Conservation (phyloP, 2,113 vertebrate species). For the Uropsilus gracilis region DNA sequence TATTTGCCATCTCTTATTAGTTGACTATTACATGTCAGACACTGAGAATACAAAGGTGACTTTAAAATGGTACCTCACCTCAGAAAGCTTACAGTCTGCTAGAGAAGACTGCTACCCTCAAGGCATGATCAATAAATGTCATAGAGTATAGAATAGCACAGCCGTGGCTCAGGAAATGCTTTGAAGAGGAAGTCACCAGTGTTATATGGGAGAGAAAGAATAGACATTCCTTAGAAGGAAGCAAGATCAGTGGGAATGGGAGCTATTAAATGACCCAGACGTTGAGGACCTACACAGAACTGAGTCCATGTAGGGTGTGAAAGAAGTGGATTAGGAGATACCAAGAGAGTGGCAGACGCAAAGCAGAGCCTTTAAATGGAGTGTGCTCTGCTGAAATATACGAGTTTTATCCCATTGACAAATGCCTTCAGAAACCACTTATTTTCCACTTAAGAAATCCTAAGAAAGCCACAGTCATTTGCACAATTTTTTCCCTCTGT, state of each 20-base stretch:
- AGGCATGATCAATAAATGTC: neutral
- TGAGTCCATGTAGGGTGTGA: accelerated
- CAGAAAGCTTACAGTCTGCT: neutral
- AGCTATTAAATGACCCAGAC: too few relatives aligned
- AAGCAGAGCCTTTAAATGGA: neutral
- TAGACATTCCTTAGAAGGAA: neutral
- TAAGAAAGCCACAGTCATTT: neutral
- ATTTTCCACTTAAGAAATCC: neutral
- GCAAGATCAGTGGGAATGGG: neutral
- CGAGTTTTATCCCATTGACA: neutral
- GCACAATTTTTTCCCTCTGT: neutral
- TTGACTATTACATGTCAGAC: neutral
- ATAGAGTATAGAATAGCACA: neutral
- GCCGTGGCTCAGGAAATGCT: neutral
- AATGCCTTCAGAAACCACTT: neutral
- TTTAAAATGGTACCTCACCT: neutral
- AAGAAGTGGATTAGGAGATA: neutral
- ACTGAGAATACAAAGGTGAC: neutral
- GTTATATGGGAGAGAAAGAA: neutral
- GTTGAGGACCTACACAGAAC: too few relatives aligned
- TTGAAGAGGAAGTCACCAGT: neutral
- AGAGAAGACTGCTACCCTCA: neutral
- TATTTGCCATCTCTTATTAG: neutral
- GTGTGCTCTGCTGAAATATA: neutral
- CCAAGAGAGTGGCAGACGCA: accelerated